Evolutionary conservation across 2,797 vertebrate species (phyloP).

Genomic region (Buceros bicornis): DNA sequence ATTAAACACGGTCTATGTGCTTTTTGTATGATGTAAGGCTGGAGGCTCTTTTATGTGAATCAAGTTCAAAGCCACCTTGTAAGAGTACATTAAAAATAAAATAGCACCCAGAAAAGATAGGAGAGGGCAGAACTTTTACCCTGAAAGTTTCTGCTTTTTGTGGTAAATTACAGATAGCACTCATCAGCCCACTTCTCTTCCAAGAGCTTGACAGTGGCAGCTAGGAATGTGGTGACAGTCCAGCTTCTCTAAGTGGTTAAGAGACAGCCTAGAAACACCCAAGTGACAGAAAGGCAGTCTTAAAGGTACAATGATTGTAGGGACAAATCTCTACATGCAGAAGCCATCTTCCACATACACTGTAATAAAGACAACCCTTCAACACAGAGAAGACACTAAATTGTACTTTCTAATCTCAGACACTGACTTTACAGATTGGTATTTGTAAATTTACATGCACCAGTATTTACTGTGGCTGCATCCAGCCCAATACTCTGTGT

Average conservation of each 20-base stretch:
- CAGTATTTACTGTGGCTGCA: background rate
- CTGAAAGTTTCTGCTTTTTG: constrained; percentile 46
- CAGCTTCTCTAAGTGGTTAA: background rate
- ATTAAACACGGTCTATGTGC: constrained; percentile 47
- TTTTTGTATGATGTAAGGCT: constrained; percentile 29
- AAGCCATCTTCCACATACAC: background rate
- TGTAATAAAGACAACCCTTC: background rate
- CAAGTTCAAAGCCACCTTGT: constrained; percentile 57
- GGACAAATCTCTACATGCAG: background rate
- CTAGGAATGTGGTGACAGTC: constrained; percentile 2
- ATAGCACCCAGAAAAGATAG: constrained; percentile 6
- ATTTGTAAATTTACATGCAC: background rate
- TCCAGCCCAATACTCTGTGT: background rate
- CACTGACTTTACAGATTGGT: background rate
- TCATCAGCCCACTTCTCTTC: constrained; percentile 29
- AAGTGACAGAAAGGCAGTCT: background rate
- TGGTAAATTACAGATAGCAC: constrained; percentile 42
- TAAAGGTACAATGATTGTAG: background rate
- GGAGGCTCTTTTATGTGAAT: constrained; percentile 55
- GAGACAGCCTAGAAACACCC: background rate
- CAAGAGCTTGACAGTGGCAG: background rate
- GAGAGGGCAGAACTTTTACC: constrained; percentile 56
- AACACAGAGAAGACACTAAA: background rate
- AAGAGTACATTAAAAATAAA: constrained; percentile 69
- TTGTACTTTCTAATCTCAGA: background rate